Percentiles rank a stretch among this genome's conserved stretches.
These are phyloP conservation scores for Atlantisia rogersi DNA, from an alignment of 2,113 vertebrate genomes.

Conservation along the genomic window DNA sequence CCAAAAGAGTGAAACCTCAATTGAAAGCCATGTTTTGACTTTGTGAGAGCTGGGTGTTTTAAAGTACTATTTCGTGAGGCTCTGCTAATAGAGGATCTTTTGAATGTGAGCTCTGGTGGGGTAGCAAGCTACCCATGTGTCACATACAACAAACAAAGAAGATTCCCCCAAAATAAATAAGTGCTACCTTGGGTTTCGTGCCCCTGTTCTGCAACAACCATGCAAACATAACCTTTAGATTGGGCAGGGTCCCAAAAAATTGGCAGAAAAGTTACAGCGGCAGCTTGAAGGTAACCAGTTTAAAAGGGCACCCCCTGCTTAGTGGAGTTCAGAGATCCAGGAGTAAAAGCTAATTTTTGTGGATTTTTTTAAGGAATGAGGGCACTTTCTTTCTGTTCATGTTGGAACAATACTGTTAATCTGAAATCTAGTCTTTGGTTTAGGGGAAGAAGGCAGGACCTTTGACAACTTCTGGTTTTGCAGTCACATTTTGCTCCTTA, in stretches of 20 bases:
- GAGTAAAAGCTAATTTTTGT: neutral
- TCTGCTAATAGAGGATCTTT: neutral
- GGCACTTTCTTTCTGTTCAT: neutral
- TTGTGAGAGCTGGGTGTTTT: neutral
- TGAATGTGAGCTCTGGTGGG: neutral
- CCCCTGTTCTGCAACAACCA: neutral
- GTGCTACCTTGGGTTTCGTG: neutral
- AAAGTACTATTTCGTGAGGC: neutral
- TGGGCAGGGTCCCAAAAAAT: neutral
- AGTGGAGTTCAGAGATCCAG: neutral
- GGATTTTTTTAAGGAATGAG: neutral
- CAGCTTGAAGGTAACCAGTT: neutral
- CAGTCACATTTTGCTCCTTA: neutral
- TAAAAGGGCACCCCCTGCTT: neutral
- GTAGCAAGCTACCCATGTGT: neutral
- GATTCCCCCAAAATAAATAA: neutral
- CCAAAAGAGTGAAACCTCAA: neutral
- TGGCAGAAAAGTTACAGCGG: neutral
- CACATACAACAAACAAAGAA: neutral
- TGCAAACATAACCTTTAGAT: constrained; percentile 57
- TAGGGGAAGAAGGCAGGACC: neutral
- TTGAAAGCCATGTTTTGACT: neutral
- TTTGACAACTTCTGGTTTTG: neutral
- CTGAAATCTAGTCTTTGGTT: neutral
- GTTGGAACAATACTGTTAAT: neutral